Evolutionary conservation across 2,797 vertebrate genomes (phyloP), one percentile per base, ranked within the genome.

Genomic region (Gallinago nigripennis): DNA sequence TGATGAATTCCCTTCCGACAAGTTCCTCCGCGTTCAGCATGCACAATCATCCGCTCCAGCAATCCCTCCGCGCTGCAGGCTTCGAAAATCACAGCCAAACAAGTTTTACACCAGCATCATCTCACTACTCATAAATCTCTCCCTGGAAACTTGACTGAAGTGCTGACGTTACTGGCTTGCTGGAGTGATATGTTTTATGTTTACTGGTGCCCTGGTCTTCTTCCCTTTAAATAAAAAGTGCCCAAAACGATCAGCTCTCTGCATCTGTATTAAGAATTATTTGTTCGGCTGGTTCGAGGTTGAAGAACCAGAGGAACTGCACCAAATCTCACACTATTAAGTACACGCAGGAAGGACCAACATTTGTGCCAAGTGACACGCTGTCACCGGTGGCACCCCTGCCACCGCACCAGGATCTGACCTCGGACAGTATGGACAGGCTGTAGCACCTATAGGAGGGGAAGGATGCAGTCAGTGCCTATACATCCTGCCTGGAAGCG

Each of bases 111-210:
- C 64, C 72, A 71, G 68, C 43, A 78, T 69, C 91, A 90, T 73
- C 95, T 92, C 76, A 51, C 80, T 45, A 68, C 75, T 45, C 92
- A 84, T 94, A 95, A 96, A 96, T 72, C 78, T 94, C 83, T 53
- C 58, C 60, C 73, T 89, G 82, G 78, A 95, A 97, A 91, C 71
- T 33, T 93, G 91, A 84, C 63, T 88, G 91, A 71, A 94, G 39
- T 60, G 84, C 92, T 82, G 65, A 81, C 14, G 3, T 65, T 87
- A 86, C n/a, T 28, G 66, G 37, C 68, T 82, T 58, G 95, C 76
- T 48, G 16, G 39, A 82, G 72, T 63, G 82, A 79, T 81, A 82
- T 20, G 54, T 92, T 96, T 51, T 82, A 66, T 68, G 58, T 88
- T 89, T 86, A 89, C 78, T 86, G 77, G 63, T 68, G 65, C 71